A percentile compares a stretch with the other conserved stretches of the same genome.
Evolutionary conservation across 2,113 vertebrate species (phyloP).

Genomic region (Holacanthus passer): DNA sequence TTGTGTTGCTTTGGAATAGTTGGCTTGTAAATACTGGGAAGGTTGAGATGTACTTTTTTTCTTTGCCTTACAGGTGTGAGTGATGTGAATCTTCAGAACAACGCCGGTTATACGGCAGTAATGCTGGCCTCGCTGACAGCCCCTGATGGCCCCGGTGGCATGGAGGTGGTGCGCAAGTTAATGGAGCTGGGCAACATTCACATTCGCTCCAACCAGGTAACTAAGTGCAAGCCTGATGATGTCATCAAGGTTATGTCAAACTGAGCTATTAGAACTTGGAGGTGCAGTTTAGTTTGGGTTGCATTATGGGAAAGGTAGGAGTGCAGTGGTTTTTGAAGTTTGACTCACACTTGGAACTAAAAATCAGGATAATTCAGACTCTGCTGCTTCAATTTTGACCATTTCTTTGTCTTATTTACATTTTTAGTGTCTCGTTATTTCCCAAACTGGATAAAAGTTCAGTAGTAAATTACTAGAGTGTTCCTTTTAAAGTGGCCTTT

Average conservation of each 20-base stretch:
- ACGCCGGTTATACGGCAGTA: constrained; percentile 91
- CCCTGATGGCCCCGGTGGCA: constrained; percentile 87
- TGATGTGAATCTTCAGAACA: constrained; percentile 90
- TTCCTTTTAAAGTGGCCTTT: not conserved
- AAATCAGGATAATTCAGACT: not conserved
- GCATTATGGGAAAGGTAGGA: not conserved
- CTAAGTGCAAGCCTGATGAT: no score
- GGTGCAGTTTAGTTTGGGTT: not conserved
- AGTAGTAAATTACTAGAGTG: not conserved
- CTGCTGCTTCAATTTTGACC: not conserved
- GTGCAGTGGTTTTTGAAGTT: not conserved
- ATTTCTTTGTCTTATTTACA: not conserved
- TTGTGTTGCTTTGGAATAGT: rapidly evolving
- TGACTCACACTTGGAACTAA: not conserved
- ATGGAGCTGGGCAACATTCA: constrained; percentile 91
- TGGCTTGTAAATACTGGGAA: not conserved
- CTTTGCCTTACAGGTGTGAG: constrained; percentile 71
- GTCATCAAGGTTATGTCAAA: not conserved
- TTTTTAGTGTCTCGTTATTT: not conserved
- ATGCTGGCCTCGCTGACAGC: constrained; percentile 93
- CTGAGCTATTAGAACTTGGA: not conserved
- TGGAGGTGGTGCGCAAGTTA: constrained; percentile 92
- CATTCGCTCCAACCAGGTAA: constrained; percentile 90
- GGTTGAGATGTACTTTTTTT: not conserved
- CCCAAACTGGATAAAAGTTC: not conserved